Conservation (phyloP, 2,797 vertebrate genomes). For the Synaphobranchus kaupii region DNA sequence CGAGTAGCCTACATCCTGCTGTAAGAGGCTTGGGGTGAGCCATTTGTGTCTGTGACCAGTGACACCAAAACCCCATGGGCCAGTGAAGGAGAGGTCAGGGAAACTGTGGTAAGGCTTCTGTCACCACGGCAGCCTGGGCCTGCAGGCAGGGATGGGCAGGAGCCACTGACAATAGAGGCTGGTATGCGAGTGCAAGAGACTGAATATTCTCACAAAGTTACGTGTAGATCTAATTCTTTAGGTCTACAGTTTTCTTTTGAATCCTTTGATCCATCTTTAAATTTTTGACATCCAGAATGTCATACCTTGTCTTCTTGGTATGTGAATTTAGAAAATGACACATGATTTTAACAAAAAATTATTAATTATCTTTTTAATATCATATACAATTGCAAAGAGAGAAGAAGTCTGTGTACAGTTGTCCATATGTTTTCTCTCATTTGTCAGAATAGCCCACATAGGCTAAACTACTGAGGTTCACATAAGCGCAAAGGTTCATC, state of each 20-base stretch:
- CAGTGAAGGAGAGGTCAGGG: not conserved
- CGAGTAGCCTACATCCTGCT: not conserved
- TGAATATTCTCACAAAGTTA: not conserved
- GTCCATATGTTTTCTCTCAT: not conserved
- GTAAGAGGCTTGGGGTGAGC: not conserved
- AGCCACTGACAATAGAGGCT: not conserved
- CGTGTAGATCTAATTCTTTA: not conserved
- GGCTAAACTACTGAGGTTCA: not conserved
- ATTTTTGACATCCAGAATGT: not conserved
- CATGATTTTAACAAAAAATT: not conserved
- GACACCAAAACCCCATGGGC: conserved; percentile 8
- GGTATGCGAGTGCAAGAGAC: not conserved
- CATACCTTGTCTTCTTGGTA: not conserved
- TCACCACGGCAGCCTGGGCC: not conserved
- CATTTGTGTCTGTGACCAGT: not conserved
- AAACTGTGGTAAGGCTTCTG: not conserved
- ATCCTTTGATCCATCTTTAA: not conserved
- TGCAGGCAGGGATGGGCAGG: not conserved
- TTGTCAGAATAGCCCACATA: not conserved
- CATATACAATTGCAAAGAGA: not conserved
- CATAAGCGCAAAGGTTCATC: not conserved
- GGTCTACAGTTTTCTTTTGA: not conserved
- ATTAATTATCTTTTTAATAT: not conserved
- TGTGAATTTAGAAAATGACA: not conserved
- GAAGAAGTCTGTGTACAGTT: not conserved